phyloP scores from a whole-genome alignment of 1,140 invertebrate species.

The Brachionus koreanus region DNA sequence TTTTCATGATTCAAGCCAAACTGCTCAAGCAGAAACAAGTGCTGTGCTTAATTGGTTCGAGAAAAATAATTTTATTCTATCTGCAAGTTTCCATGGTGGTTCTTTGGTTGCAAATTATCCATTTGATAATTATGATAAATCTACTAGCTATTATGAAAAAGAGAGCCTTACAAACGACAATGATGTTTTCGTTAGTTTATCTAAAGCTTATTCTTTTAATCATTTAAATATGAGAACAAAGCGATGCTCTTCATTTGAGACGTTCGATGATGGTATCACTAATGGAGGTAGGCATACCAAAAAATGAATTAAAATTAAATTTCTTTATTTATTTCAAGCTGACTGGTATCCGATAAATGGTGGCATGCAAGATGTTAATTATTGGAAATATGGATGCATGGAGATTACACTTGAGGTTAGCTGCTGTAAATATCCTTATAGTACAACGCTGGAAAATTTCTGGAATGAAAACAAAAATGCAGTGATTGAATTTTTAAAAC shows the following conservation, averaged over 20 bases:
- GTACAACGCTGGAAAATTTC: not conserved
- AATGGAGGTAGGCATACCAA: conserved; percentile 15
- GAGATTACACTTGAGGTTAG: conserved; percentile 94
- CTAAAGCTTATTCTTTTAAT: conserved; percentile 26
- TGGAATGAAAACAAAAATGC: conserved; percentile 22
- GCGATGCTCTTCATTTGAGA: not conserved
- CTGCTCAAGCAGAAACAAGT: conserved; percentile 75
- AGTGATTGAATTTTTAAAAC: conserved; percentile 18
- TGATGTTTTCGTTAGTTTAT: conserved; percentile 1
- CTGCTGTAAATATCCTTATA: conserved; percentile 86
- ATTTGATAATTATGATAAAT: conserved; percentile 36
- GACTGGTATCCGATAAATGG: conserved; percentile 46
- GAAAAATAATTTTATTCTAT: conserved; percentile 82
- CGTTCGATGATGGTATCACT: conserved; percentile 22
- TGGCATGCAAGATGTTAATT: conserved; percentile 99
- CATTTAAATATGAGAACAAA: conserved; percentile 12
- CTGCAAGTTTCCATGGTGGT: conserved; percentile 91
- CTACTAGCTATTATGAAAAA: not conserved
- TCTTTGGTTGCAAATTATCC: conserved; percentile 86
- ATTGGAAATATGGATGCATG: conserved; percentile 94
- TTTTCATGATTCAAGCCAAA: not conserved
- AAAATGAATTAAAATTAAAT: not conserved
- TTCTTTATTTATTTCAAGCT: not conserved
- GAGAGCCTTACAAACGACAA: conserved; percentile 13
- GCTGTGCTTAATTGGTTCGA: conserved; percentile 87